These are phyloP conservation scores for Columba guinea DNA, from an alignment of 2,797 vertebrate genomes.

Conservation along the genomic window DNA sequence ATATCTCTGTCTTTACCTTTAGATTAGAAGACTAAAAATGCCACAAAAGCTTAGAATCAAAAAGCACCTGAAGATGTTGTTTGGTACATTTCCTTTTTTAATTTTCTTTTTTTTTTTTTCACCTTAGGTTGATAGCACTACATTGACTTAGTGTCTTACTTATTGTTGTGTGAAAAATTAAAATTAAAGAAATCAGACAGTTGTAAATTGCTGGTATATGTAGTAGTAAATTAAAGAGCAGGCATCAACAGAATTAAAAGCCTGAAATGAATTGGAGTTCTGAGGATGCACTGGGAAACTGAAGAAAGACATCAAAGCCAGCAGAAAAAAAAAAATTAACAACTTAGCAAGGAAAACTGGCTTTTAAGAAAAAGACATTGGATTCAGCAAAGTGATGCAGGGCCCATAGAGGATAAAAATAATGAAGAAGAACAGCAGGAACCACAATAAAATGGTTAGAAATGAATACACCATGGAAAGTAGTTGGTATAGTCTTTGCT, in stretches of 20 bases:
- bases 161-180: slow-evolving; percentile 49
- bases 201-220: slow-evolving; percentile 60
- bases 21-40: slow-evolving; percentile 6
- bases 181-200: slow-evolving; percentile 59
- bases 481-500: not conserved
- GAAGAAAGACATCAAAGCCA: slow-evolving; percentile 67
- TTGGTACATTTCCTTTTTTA: not conserved
- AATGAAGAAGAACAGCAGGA: slow-evolving; percentile 47
- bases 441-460: not conserved
- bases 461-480: slow-evolving; percentile 14
- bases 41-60: not conserved
- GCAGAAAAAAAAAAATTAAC: slow-evolving; percentile 36
- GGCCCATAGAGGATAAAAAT: slow-evolving; percentile 41
- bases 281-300: slow-evolving; percentile 47
- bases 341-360: slow-evolving; percentile 47
- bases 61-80: not conserved
- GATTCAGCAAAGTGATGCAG: not conserved
- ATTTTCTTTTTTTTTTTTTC: not conserved
- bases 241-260: slow-evolving; percentile 62
- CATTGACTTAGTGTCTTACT: not conserved
- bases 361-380: slow-evolving; percentile 52
- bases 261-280: slow-evolving; percentile 56
- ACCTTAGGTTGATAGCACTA: not conserved
- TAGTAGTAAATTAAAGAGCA: slow-evolving; percentile 60
- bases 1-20: not conserved